phyloP scores from a whole-genome alignment of 2,113 vertebrate species.

The Coregonus clupeaformis region DNA sequence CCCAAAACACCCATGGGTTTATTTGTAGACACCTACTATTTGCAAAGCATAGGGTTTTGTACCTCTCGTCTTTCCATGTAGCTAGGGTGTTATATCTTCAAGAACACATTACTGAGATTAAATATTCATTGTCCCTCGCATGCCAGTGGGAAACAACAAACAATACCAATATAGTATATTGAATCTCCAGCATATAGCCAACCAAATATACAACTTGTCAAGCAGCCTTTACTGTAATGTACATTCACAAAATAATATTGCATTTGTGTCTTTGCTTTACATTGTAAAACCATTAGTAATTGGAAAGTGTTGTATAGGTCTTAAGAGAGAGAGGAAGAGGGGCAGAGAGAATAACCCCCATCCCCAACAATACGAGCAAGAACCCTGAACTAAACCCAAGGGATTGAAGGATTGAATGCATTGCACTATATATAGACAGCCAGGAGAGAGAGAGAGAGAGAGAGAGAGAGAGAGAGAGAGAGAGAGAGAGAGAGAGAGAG shows the following conservation, averaged over 20 bases:
- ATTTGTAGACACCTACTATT: background rate
- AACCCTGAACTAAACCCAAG: conserved; percentile 66
- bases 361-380: conserved; percentile 61
- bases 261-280: background rate
- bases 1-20: background rate
- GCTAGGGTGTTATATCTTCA: conserved; percentile 43
- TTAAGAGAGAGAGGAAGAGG: conserved; percentile 39
- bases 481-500: conserved; percentile 10
- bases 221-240: background rate
- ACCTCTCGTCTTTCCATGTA: conserved; percentile 18
- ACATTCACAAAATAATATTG: background rate
- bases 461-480: conserved; percentile 11
- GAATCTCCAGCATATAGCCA: background rate
- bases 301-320: background rate
- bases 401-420: conserved; percentile 71
- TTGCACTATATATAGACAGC: conserved; percentile 58
- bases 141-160: background rate
- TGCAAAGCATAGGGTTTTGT: conserved; percentile 8
- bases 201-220: background rate
- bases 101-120: conserved; percentile 37
- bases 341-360: conserved; percentile 38
- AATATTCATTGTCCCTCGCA: conserved; percentile 13
- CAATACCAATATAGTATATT: background rate
- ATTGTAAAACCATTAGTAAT: background rate
- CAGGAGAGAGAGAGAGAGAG: conserved; percentile 27